These are phyloP conservation scores for Nephrotoma flavescens DNA, from an alignment of 2,888 invertebrate species.

Conservation along the genomic window DNA sequence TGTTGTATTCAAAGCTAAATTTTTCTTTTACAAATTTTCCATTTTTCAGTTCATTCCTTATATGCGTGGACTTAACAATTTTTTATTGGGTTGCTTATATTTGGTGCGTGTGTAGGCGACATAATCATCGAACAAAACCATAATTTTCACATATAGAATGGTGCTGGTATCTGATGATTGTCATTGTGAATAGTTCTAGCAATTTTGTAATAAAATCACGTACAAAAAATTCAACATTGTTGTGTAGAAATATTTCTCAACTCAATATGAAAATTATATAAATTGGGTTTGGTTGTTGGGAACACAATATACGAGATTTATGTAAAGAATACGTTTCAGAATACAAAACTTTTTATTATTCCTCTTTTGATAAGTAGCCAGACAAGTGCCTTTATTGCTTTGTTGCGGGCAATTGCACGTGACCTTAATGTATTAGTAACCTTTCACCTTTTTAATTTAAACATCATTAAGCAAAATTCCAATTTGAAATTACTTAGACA, in stretches of 20 bases:
- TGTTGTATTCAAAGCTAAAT: neutral
- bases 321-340: neutral
- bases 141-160: neutral
- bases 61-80: neutral
- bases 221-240: neutral
- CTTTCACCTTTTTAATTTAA: no score
- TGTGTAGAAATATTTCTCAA: neutral
- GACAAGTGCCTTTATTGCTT: no score
- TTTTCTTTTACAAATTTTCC: neutral
- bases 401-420: no score
- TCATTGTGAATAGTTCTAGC: neutral
- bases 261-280: neutral
- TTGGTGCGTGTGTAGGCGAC: neutral
- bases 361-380: no score
- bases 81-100: neutral
- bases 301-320: neutral
- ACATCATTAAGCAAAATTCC: no score
- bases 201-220: neutral
- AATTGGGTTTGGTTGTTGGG: neutral
- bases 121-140: neutral
- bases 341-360: no score
- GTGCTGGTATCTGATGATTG: neutral
- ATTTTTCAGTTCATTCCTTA: neutral
- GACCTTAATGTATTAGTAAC: no score
- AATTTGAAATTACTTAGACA: no score